Evolutionary conservation across 2,888 invertebrate species (phyloP), one percentile per base, ranked within the genome.

Genomic region (Leptodirus hochenwartii): DNA sequence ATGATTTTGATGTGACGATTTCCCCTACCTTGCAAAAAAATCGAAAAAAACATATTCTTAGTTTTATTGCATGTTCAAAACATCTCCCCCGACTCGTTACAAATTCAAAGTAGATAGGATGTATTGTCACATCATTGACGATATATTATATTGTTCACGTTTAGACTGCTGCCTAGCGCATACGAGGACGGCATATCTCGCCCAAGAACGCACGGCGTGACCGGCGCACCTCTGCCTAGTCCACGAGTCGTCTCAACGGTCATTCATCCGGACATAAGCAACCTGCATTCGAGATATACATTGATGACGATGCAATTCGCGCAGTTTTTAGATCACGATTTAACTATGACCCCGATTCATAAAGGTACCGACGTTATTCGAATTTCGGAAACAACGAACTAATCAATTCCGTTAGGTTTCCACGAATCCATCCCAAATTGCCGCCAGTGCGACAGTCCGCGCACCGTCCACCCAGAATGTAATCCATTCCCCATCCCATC

Each of bases 231-330:
- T 0, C 56, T 93, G 12, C 91, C 91, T 0, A 85, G 87, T 15
- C 85, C 91, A 0, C 64, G 93, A 22, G 61, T 76, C 0, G 70
- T 93, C 20, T 90, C 90, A 1, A 79, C 85, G 0, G 70, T 76
- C 1, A 79, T 93, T 27, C 93, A 93, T 52, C 82, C 87, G 0
- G 88, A 90, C 46, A 84, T 88, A 34, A 85, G 85, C 17, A 82
- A 88, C 49, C 61, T 88, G 12, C 87, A 88, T 47, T 76, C 75
- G 1, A 64, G 85, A 4, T 90, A 91, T 54, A 80, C 87, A 0
- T 59, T 91, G 11, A 82, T 91, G 79, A 69, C 81, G 22, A 93
- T 93, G 91, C 91, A 91, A 59, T 91, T 75, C 45, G 91, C 88
- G 0, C 91, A 93, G 53, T 78, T 95, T 45, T 53, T 93, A 12